These are phyloP conservation scores for Harpalus rubripes DNA, from an alignment of 2,888 invertebrate genomes.

Conservation along the genomic window DNA sequence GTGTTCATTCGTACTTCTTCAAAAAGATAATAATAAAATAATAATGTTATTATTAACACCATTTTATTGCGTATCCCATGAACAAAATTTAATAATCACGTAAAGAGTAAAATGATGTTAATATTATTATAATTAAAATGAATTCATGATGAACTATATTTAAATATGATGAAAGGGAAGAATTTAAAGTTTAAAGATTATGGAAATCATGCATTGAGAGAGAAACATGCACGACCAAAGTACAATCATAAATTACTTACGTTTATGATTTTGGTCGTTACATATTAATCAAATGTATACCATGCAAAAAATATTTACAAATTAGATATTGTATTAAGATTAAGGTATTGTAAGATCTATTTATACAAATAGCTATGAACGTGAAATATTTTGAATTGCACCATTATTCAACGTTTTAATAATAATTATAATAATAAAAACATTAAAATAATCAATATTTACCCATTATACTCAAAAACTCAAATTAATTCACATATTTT, in stretches of 20 bases:
- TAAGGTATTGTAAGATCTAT: conserved; percentile 10
- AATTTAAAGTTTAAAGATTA: neutral
- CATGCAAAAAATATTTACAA: conserved; percentile 31
- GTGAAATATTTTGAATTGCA: neutral
- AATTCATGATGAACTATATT: no score
- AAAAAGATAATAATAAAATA: neutral
- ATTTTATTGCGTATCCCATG: neutral
- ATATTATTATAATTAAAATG: neutral
- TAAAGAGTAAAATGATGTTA: neutral
- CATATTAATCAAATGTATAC: conserved; percentile 24
- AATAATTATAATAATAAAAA: neutral
- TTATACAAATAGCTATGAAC: neutral
- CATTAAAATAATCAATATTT: neutral
- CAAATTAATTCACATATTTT: no score
- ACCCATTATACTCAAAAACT: neutral
- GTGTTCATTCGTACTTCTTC: neutral
- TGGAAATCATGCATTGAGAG: conserved; percentile 26
- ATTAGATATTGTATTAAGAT: neutral
- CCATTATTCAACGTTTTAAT: neutral
- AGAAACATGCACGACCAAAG: conserved; percentile 32
- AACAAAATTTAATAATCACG: neutral
- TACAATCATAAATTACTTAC: conserved; percentile 8
- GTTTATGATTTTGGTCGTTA: conserved; percentile 26
- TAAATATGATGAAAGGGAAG: neutral
- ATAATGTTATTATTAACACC: neutral